Conservation (phyloP, 2,888 invertebrate species). For the Acrobasis suavella region DNA sequence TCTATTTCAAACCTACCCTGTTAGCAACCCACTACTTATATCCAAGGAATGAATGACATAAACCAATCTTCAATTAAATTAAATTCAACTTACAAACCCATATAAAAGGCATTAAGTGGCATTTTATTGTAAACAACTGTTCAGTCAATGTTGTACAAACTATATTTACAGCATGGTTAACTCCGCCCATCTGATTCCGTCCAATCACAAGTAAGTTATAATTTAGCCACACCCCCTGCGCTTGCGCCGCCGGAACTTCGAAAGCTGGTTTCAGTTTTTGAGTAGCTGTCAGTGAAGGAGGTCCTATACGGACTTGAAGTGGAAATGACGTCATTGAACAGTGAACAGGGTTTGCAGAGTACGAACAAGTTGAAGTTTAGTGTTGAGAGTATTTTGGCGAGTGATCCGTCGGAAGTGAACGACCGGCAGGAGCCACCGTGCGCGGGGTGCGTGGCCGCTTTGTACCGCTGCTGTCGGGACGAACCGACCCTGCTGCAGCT, state of each 20-base stretch:
- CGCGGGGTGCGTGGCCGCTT: conserved; percentile 85
- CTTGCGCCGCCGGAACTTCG: conserved; percentile 53
- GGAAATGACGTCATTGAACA: conserved; percentile 64
- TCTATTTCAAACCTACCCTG: conserved; percentile 13
- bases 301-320: conserved; percentile 30
- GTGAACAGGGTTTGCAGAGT: conserved; percentile 61
- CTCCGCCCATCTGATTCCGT: conserved; percentile 53
- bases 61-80: conserved; percentile 66
- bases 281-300: conserved; percentile 46
- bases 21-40: conserved; percentile 25
- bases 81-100: conserved; percentile 68
- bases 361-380: conserved; percentile 85
- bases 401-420: conserved; percentile 50
- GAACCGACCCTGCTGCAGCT: conserved; percentile 68
- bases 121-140: conserved; percentile 78
- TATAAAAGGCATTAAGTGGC: conserved; percentile 77
- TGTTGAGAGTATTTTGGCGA: conserved; percentile 86
- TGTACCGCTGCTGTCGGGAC: conserved; percentile 84
- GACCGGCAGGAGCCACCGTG: conserved; percentile 75
- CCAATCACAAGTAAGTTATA: conserved; percentile 59
- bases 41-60: conserved; percentile 60
- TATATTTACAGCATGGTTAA: neutral
- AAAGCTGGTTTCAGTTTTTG: conserved; percentile 60
- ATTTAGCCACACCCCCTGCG: conserved; percentile 69
- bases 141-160: conserved; percentile 17